Base-by-base conservation (phyloP, 2,113 vertebrate species). In the Globicephala melas region DNA sequence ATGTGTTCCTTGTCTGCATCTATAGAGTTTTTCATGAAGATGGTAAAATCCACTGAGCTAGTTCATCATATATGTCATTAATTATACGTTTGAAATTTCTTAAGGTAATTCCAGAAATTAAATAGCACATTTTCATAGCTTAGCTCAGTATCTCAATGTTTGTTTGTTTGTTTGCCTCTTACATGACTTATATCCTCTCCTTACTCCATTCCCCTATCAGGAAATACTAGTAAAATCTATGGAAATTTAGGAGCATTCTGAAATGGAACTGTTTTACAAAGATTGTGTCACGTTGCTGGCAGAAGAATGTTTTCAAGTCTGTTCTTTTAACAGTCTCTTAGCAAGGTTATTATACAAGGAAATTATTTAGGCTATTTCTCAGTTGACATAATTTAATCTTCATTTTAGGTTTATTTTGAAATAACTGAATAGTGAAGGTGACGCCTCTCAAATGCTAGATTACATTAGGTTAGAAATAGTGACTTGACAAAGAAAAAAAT, bases 351-450 rank as follows among this genome's bases (percentile, higher is more conserved):
- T 96, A 84, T 33, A 58, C 65, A 91, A 92, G 50, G 18, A 97
- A 88, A 76, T 15, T 81, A 63, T n/a, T 63, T 71, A 79, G n/a
- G 26, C 80, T 94, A 91, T 93, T 97, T 96, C 85, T 97, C 80
- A 76, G 20, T 55, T 67, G 53, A 81, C 79, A 87, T 93, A 92
- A 77, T 82, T 97, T 91, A 88, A 91, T 95, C 18, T 94, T 93
- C 81, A 20, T 87, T 92, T 94, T 50, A 94, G 44, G 4, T 62
- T 91, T 91, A 83, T 85, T 97, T 96, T 70, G 85, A 95, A 97
- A 89, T 95, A 95, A 71, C 44, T 80, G 25, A n/a, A 76, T 80
- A 31, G 38, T 84, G 28, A 95, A 91, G 12, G 70, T 58, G 47
- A 50, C 90, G 9, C 20, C 44, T 93, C 26, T 89, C 73, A 93